A percentile compares a stretch with the other conserved stretches of the same genome.
Evolutionary conservation across 2,113 vertebrate species (phyloP).

Genomic region (Donacobius atricapilla): DNA sequence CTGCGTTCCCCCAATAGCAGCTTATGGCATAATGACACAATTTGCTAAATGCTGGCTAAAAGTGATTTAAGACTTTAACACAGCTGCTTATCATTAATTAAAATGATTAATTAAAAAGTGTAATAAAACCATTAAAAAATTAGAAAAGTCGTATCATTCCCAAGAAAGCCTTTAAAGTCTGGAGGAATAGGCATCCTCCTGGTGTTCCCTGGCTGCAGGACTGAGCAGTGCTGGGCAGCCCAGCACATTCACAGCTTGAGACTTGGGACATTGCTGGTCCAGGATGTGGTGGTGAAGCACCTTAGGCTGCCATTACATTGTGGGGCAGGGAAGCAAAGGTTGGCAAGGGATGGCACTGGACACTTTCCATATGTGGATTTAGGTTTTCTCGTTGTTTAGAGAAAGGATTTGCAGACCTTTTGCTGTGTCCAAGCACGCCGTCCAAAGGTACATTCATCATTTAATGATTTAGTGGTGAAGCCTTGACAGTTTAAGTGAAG

Average conservation of each 20-base stretch:
- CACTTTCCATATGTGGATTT: background rate
- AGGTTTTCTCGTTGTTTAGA: background rate
- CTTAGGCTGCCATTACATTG: background rate
- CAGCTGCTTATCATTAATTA: background rate
- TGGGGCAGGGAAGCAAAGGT: background rate
- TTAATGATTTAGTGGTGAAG: background rate
- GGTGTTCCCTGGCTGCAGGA: background rate
- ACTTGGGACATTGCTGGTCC: background rate
- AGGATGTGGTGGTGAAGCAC: background rate
- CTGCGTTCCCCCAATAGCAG: background rate
- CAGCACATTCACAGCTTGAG: background rate
- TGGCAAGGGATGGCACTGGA: background rate
- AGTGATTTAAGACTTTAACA: background rate
- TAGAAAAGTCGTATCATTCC: background rate
- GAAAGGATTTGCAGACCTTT: background rate
- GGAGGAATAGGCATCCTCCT: background rate
- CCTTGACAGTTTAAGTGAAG: background rate
- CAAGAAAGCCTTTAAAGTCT: background rate
- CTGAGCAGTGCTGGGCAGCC: background rate
- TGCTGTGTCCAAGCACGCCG: background rate
- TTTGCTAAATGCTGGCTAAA: background rate
- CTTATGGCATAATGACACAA: background rate
- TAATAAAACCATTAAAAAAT: background rate
- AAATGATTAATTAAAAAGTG: background rate
- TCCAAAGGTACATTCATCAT: background rate